Base-by-base conservation (phyloP, 2,113 vertebrate genomes). In the Melanerpes aurifrons region DNA sequence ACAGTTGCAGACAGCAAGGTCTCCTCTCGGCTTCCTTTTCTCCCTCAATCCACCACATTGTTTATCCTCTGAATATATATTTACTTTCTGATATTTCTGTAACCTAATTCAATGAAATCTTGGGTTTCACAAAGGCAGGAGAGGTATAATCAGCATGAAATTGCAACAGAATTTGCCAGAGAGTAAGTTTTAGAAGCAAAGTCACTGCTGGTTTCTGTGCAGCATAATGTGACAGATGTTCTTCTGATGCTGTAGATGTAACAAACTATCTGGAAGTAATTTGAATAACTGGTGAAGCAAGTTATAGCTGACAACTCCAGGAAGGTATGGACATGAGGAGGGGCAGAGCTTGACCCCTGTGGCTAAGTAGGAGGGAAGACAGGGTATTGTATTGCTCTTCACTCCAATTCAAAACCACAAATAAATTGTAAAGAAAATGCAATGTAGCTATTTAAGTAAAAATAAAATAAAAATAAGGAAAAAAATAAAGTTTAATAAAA, bases 201-300 rank as follows among this genome's bases (percentile, higher is more conserved):
- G 43, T 84, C 82, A 45, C 14, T 28, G 57, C 82, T 92, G 50
- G 83, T 72, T 95, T 89, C 69, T 45, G 26, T 68, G 62, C 31
- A 70, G 67, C 13, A 87, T 83, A 90, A 95, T 69, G 85, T 88
- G 85, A 85, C 95, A 96, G 94, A 94, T 95, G 91, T 94, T 96
- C 62, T 81, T 80, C 75, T 79, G 81, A 96, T 95, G 75, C 63
- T 88, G 79, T 71, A 82, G 76, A 82, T 77, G 82, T 63, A 90
- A 82, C 74, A 95, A 96, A 74, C 68, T 94, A 58, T 94, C 91
- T 94, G 89, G 77, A 81, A 96, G 35, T 93, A 95, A 96, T 94
- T 63, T 94, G 66, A 90, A 93, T 93, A 93, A 94, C 92, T 94
- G 93, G 86, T 96, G 89, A 96, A 95, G 80, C 92, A 93, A 81